Evolutionary conservation across 2,113 vertebrate genomes (phyloP).

Genomic region (Eclectus roratus): DNA sequence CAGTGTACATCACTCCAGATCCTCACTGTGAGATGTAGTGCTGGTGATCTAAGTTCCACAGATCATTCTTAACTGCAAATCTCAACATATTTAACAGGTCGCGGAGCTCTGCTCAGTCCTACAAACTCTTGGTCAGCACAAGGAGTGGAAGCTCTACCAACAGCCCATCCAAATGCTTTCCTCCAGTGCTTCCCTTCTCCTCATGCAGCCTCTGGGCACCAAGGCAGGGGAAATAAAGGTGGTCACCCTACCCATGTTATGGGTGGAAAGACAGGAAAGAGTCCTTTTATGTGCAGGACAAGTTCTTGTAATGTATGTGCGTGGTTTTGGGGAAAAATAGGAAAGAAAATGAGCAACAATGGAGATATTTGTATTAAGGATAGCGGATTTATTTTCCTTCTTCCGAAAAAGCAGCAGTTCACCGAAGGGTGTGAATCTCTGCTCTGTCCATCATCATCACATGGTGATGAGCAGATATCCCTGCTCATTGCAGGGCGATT

Average conservation of each 20-base stretch:
- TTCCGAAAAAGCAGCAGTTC: neutral
- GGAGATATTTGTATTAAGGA: neutral
- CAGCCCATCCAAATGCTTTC: neutral
- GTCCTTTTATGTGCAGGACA: neutral
- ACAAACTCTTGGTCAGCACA: fast-evolving
- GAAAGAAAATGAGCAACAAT: neutral
- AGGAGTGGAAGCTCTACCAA: neutral
- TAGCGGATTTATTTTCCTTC: neutral
- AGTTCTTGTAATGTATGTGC: neutral
- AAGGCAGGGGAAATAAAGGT: neutral
- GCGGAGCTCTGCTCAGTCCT: neutral
- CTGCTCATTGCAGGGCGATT: neutral
- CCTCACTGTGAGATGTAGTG: neutral
- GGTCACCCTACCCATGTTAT: neutral
- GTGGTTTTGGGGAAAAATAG: fast-evolving
- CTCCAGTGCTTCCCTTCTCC: neutral
- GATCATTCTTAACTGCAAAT: neutral
- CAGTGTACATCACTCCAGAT: neutral
- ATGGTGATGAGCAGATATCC: neutral
- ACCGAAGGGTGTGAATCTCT: fast-evolving
- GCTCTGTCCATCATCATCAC: neutral
- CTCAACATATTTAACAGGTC: neutral
- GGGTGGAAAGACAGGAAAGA: neutral
- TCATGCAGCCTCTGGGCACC: neutral
- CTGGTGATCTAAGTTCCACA: neutral